Evolutionary conservation across 2,888 invertebrate genomes (phyloP).

Genomic region (Lacanobia oleracea): DNA sequence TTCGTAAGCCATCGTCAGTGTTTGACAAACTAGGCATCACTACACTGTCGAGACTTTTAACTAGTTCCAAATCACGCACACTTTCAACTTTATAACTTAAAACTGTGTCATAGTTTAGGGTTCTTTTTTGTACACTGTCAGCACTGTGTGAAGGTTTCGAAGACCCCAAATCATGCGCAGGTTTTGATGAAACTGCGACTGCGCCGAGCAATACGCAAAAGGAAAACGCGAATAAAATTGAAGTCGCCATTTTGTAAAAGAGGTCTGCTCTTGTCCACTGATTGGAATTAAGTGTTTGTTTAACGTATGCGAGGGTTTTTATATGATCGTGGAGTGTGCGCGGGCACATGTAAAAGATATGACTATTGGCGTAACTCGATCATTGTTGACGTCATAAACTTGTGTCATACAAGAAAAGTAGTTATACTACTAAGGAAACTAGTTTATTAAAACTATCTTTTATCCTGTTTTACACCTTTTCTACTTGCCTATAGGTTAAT

Average conservation of each 20-base stretch:
- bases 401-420: slow-evolving; percentile 25
- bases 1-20: background rate
- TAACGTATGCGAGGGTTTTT: background rate
- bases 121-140: slow-evolving; percentile 13
- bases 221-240: slow-evolving; percentile 19
- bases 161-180: slow-evolving; percentile 7
- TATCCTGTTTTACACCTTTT: slow-evolving; percentile 5
- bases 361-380: background rate
- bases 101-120: background rate
- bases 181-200: slow-evolving; percentile 27
- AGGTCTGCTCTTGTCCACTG: slow-evolving; percentile 7
- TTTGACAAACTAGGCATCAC: background rate
- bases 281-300: slow-evolving; percentile 8
- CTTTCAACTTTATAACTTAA: slow-evolving; percentile 14
- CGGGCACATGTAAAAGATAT: slow-evolving; percentile 1
- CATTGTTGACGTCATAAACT: slow-evolving; percentile 24
- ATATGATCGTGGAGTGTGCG: slow-evolving; percentile 1
- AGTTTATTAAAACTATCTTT: background rate
- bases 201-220: slow-evolving; percentile 29
- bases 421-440: background rate
- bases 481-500: background rate
- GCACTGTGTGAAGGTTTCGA: background rate
- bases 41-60: slow-evolving; percentile 9
- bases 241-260: slow-evolving; percentile 36
- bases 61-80: slow-evolving; percentile 8